phyloP scores from a whole-genome alignment of 64 coral and sea anemone species.

The Montipora capricornis region DNA sequence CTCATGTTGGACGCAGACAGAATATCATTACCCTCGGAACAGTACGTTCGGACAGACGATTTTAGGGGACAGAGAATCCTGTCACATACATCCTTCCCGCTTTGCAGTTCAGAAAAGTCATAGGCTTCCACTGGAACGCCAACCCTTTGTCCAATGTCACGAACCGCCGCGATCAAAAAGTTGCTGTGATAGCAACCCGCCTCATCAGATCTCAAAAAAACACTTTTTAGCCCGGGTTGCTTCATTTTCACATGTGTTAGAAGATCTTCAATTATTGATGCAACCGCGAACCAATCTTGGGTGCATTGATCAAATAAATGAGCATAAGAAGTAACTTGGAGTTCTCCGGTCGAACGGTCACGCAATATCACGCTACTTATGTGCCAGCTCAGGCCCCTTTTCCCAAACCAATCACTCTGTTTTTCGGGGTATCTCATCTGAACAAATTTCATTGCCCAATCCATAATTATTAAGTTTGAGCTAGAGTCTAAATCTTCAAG shows the following conservation, averaged over 20 bases:
- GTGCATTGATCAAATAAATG: conserved; percentile 39
- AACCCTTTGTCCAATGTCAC: conserved; percentile 38
- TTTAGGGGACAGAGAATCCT: conserved; percentile 78
- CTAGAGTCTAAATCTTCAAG: background rate
- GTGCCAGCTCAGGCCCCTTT: conserved; percentile 66
- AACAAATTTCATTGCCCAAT: conserved; percentile 65
- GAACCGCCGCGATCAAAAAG: conserved; percentile 43
- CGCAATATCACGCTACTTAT: conserved; percentile 50
- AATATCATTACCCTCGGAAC: background rate
- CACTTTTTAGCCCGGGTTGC: conserved; percentile 31
- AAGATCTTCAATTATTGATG: conserved; percentile 66
- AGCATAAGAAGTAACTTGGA: conserved; percentile 31
- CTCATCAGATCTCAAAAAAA: conserved; percentile 68
- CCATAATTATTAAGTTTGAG: conserved; percentile 48
- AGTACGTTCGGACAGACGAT: conserved; percentile 58
- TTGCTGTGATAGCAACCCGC: conserved; percentile 75
- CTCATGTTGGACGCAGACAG: too few relatives aligned
- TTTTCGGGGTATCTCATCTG: conserved; percentile 50
- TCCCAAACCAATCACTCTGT: conserved; percentile 70
- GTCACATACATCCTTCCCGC: conserved; percentile 75
- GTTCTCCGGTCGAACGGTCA: background rate
- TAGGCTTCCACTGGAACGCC: conserved; percentile 49
- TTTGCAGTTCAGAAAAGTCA: conserved; percentile 68
- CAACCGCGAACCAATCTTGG: conserved; percentile 75
- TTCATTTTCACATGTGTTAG: conserved; percentile 12